A percentile compares a stretch with the other conserved stretches of the same genome.
These are phyloP conservation scores for Xiphophorus maculatus DNA, from an alignment of 2,113 vertebrate genomes.

Conservation along the genomic window DNA sequence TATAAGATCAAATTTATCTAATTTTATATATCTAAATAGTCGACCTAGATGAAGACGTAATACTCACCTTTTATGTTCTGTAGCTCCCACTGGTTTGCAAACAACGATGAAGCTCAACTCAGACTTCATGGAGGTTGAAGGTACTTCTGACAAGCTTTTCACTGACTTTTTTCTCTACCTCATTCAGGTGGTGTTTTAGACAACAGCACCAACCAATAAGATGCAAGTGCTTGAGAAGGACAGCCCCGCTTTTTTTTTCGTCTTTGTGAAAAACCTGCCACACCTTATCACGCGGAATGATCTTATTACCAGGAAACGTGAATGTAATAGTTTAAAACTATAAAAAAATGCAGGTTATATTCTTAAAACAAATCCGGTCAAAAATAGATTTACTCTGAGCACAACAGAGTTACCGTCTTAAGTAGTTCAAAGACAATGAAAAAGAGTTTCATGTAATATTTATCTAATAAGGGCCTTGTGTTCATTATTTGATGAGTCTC, in stretches of 20 bases:
- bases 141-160: conserved; percentile 38
- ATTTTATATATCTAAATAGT: conserved; percentile 14
- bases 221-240: conserved; percentile 47
- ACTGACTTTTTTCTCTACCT: conserved; percentile 78
- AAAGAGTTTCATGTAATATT: conserved; percentile 46
- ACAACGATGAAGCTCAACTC: conserved; percentile 11
- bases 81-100: conserved; percentile 24
- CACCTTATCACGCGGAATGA: conserved; percentile 68
- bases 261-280: conserved; percentile 61
- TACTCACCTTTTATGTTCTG: conserved; percentile 58
- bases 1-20: too few species aligned
- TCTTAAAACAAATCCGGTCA: conserved; percentile 10
- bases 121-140: conserved; percentile 5
- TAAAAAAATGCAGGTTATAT: conserved; percentile 13
- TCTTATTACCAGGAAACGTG: conserved; percentile 10
- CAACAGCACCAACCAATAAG: conserved; percentile 68
- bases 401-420: conserved; percentile 14
- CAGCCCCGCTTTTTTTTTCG: conserved; percentile 51
- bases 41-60: conserved; percentile 31
- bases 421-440: conserved; percentile 24
- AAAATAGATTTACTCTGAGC: conserved; percentile 3
- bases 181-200: conserved; percentile 79
- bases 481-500: conserved; percentile 55
- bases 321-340: not conserved
- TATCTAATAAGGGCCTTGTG: conserved; percentile 23